phyloP scores from a whole-genome alignment of 2,113 vertebrate genomes.

The Gobiocypris rarus region DNA sequence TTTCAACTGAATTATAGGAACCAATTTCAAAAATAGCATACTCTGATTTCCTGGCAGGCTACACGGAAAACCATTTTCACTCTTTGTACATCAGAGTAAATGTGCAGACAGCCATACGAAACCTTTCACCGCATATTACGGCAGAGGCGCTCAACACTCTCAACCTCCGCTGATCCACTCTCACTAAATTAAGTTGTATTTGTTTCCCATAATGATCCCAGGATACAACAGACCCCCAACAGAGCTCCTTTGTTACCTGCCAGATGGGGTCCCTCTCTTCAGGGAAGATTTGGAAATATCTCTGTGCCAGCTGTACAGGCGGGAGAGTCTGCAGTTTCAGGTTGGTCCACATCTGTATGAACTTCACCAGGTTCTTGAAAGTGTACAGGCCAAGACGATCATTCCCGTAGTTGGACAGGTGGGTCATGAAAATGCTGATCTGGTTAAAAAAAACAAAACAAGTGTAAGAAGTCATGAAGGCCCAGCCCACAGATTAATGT shows the following conservation, averaged over 20 bases:
- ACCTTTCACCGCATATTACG: constrained; percentile 5
- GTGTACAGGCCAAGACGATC: constrained; percentile 90
- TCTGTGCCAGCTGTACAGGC: constrained; percentile 83
- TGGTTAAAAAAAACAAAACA: constrained; percentile 56
- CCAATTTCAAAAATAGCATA: constrained; percentile 42
- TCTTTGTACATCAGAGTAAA: constrained; percentile 6
- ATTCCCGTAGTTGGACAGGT: constrained; percentile 88
- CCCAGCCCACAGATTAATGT: not conserved
- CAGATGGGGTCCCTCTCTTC: constrained; percentile 88
- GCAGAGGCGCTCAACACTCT: not conserved
- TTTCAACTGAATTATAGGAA: constrained; percentile 21
- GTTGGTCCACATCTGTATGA: constrained; percentile 88
- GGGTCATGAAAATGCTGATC: constrained; percentile 95
- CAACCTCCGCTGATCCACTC: not conserved
- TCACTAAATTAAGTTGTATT: not conserved
- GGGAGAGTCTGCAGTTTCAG: constrained; percentile 86
- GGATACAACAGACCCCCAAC: not conserved
- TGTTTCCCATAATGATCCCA: constrained; percentile 16
- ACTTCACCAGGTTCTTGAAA: constrained; percentile 86
- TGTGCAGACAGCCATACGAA: constrained; percentile 32
- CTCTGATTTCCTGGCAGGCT: constrained; percentile 36
- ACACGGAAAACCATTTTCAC: constrained; percentile 43
- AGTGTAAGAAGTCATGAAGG: not conserved
- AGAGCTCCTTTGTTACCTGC: constrained; percentile 76
- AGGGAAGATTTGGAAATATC: constrained; percentile 90